Evolutionary conservation across 2,113 vertebrate species (phyloP).

Genomic region (Austrofundulus limnaeus): DNA sequence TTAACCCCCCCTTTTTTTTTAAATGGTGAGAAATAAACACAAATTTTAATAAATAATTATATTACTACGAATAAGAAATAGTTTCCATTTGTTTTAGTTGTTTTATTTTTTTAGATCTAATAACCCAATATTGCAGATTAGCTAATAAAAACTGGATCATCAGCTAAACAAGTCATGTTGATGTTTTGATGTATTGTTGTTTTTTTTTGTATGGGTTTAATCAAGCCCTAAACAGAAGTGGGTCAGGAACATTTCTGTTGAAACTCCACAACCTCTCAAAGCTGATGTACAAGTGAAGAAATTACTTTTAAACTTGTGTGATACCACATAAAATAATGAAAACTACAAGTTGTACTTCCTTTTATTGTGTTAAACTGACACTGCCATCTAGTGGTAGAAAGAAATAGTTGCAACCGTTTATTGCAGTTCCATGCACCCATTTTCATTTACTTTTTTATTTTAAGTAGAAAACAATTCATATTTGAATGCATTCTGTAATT

Average conservation of each 20-base stretch:
- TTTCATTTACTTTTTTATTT: too few species aligned
- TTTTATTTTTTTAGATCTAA: too few species aligned
- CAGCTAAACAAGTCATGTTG: too few species aligned
- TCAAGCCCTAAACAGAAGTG: not conserved
- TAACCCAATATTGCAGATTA: too few species aligned
- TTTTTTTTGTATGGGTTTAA: not conserved
- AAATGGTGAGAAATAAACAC: not conserved
- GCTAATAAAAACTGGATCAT: too few species aligned
- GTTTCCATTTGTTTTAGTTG: too few species aligned
- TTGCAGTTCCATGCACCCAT: too few species aligned
- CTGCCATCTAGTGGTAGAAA: conserved; percentile 38
- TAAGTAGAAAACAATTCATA: too few species aligned
- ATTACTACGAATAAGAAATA: too few species aligned
- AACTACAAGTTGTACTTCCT: not conserved
- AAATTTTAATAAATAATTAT: not conserved
- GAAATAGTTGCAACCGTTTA: not conserved
- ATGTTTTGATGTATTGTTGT: not conserved
- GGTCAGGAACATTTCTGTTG: not conserved
- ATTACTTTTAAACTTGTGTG: too few species aligned
- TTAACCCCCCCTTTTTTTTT: not conserved
- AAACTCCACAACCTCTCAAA: too few species aligned
- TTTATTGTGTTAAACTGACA: conserved; percentile 1
- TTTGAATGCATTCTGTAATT: too few species aligned
- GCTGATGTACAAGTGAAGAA: not conserved
- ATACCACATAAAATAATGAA: not conserved